Evolutionary conservation across 2,888 invertebrate species (phyloP).

Genomic region (Heliconius cydno): DNA sequence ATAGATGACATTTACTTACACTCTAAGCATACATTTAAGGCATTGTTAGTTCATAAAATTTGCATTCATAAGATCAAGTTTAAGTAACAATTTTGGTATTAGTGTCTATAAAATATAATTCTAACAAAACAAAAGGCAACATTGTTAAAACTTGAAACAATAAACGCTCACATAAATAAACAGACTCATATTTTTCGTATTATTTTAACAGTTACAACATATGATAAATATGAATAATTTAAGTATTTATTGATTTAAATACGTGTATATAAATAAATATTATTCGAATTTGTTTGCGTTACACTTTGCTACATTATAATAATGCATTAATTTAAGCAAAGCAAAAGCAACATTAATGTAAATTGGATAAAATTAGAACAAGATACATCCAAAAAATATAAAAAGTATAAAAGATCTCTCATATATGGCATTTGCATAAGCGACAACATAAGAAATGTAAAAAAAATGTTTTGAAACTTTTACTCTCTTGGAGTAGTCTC

Average conservation of each 20-base stretch:
- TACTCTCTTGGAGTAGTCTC: conserved; percentile 76
- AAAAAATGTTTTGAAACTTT: conserved; percentile 22
- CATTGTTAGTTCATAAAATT: conserved; percentile 29
- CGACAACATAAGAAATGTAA: conserved; percentile 21
- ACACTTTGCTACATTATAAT: background rate
- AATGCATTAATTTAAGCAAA: background rate
- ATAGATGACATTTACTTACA: conserved; percentile 38
- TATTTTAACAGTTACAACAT: conserved; percentile 13
- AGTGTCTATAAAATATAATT: conserved; percentile 19
- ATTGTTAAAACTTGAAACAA: conserved; percentile 37
- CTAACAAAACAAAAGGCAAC: conserved; percentile 20
- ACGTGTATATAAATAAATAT: conserved; percentile 19
- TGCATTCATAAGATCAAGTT: conserved; percentile 31
- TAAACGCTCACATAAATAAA: conserved; percentile 42
- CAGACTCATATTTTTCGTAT: conserved; percentile 3
- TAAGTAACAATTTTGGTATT: conserved; percentile 38
- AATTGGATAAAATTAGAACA: conserved; percentile 8
- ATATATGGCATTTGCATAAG: conserved; percentile 33
- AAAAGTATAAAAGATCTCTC: conserved; percentile 38
- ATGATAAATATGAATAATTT: conserved; percentile 16
- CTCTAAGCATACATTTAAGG: conserved; percentile 52
- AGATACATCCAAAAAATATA: conserved; percentile 16
- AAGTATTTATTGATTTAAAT: conserved; percentile 8
- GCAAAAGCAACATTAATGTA: conserved; percentile 2
- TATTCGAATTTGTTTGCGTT: conserved; percentile 1